Base-by-base conservation (phyloP, 2,113 vertebrate species). In the Indicator maculatus region DNA sequence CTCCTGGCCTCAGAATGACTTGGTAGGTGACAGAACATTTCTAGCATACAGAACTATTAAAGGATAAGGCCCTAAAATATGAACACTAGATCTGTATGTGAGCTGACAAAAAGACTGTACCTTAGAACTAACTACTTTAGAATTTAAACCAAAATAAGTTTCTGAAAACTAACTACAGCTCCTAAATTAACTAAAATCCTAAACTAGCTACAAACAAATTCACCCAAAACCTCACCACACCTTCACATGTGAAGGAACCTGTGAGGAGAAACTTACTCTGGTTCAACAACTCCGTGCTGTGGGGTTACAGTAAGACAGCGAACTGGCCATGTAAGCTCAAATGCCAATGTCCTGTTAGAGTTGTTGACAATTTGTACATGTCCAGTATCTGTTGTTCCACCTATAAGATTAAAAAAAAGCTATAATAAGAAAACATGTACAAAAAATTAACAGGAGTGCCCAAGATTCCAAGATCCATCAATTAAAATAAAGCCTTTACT, bases 291-390 rank as follows among this genome's bases (percentile, higher is more conserved):
- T 89, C 99, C 99, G 63, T 98, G 98, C 50, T 99, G 99, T 38
- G 99, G 99, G 16, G 99, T 99, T 95, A 99, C 96, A 33, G 98
- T 99, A 69, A 99, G 98, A 88, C 98, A 99, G 93, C 99, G 99
- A 70, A 99, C 99, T 11, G 99, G 99, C 99, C 99, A 99, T 8
- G 98, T 99, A 56, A 99, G 94, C 71, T 99, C 99, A 98, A 99
- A 99, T 61, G 94, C 96, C 96, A 99, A 90, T 26, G 90, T 93
- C 82, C 95, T 98, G 18, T 80, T 92, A 16, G 98, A 98, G 41
- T 96, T 97, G 97, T 99, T 99, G 76, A 96, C 72, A 73, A 99
- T 98, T 79, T 98, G 97, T 79, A 99, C 97, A 38, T 96, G 97
- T 76, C 91, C 97, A 59, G 98, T 98, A 90, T 97, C 96, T 19